These are phyloP conservation scores for Muricea muricata DNA, from an alignment of 92 coral and sea anemone genomes.

Conservation along the genomic window DNA sequence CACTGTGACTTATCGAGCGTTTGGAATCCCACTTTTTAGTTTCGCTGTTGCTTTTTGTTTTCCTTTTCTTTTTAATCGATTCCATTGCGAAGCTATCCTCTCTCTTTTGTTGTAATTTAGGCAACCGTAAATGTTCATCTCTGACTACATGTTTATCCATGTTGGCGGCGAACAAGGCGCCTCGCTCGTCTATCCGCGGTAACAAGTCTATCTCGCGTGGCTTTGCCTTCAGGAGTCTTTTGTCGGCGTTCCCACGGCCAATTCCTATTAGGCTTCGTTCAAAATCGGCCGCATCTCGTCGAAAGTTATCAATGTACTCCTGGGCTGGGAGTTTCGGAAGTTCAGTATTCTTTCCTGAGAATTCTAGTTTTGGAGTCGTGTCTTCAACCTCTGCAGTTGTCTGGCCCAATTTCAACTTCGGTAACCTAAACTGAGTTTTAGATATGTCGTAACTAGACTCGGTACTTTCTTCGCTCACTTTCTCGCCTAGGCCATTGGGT, in stretches of 20 bases:
- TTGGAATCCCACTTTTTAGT: background rate
- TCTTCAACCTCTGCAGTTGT: background rate
- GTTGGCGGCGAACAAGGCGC: background rate
- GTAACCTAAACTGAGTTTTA: constrained; percentile 23
- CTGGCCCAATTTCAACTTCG: constrained; percentile 11
- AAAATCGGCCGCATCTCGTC: constrained; percentile 34
- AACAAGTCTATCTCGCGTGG: constrained; percentile 1
- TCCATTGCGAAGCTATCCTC: constrained; percentile 4
- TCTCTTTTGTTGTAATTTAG: constrained; percentile 7
- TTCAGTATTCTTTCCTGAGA: constrained; percentile 13
- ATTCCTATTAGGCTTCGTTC: constrained; percentile 34
- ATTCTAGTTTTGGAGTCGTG: constrained; percentile 3
- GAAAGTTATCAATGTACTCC: constrained; percentile 35
- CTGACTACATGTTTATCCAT: constrained; percentile 4
- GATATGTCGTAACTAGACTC: background rate
- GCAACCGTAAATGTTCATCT: constrained; percentile 30
- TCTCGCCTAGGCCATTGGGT: background rate
- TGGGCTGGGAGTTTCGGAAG: constrained; percentile 38
- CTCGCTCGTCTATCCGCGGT: constrained; percentile 27
- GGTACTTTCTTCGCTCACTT: background rate
- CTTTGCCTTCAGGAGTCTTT: background rate
- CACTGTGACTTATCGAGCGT: constrained; percentile 35
- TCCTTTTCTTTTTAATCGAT: constrained; percentile 6
- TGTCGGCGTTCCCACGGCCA: background rate
- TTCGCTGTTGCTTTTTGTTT: background rate